These are phyloP conservation scores for Brachionus plicatilis DNA, from an alignment of 1,140 invertebrate genomes.

Conservation along the genomic window DNA sequence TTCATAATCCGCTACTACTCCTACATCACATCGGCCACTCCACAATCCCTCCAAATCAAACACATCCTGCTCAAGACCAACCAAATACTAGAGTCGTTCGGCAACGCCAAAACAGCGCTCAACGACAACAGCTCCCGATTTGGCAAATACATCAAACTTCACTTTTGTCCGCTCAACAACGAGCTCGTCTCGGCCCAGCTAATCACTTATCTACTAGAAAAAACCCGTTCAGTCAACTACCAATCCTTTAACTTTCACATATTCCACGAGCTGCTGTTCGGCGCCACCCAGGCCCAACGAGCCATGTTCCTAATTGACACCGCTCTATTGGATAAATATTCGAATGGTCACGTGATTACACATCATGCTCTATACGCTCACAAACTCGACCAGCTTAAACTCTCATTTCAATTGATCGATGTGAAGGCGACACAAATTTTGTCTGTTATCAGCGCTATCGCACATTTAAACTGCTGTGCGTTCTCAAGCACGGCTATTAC, in stretches of 20 bases:
- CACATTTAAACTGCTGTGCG: neutral
- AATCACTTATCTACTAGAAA: neutral
- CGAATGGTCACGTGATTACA: no score
- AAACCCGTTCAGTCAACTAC: neutral
- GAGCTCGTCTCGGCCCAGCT: neutral
- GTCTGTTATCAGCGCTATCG: neutral
- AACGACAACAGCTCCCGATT: constrained; percentile 98
- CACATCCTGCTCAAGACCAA: constrained; percentile 72
- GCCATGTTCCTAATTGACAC: neutral
- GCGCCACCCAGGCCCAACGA: neutral
- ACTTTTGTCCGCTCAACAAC: neutral
- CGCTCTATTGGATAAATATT: no score
- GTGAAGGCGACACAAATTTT: neutral
- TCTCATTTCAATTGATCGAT: neutral
- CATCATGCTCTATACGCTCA: neutral
- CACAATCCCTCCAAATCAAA: constrained; percentile 62
- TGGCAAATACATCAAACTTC: constrained; percentile 61
- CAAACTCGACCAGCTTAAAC: neutral
- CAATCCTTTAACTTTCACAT: neutral
- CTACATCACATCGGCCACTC: neutral
- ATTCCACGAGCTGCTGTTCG: neutral
- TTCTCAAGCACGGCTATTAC: neutral
- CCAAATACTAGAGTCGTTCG: constrained; percentile 94
- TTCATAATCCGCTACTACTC: neutral
- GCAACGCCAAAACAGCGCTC: constrained; percentile 95